These are phyloP conservation scores for Diachasmimorpha longicaudata DNA, from an alignment of 1,140 invertebrate genomes.

Conservation along the genomic window DNA sequence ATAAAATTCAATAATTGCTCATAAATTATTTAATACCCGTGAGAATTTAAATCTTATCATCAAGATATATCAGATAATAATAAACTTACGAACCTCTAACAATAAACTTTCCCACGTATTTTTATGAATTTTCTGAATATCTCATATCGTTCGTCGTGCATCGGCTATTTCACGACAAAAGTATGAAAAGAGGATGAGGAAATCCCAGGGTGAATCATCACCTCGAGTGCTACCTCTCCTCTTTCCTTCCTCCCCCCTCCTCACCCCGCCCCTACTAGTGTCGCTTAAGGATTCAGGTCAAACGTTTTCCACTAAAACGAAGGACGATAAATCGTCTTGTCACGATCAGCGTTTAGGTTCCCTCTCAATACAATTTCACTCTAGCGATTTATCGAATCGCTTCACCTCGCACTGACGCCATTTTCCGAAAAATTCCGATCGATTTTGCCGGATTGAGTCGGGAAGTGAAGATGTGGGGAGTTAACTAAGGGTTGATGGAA, in stretches of 20 bases:
- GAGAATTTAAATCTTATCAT: not conserved
- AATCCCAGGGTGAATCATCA: not conserved
- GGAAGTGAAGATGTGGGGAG: too few species aligned
- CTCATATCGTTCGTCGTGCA: not conserved
- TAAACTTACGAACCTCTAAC: not conserved
- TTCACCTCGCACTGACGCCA: not conserved
- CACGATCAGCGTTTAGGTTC: constrained; percentile 8
- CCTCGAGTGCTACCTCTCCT: not conserved
- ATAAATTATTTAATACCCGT: not conserved
- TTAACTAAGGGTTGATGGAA: too few species aligned
- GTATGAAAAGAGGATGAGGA: not conserved
- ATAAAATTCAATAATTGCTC: too few species aligned
- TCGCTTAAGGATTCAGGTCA: constrained; percentile 22
- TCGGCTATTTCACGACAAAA: not conserved
- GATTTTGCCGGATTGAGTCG: not conserved
- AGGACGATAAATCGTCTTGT: constrained; percentile 28
- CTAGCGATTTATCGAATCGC: not conserved
- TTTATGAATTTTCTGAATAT: not conserved
- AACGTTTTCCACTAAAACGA: constrained; percentile 21
- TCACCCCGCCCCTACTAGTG: too few species aligned
- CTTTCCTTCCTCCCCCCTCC: not conserved
- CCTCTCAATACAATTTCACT: constrained; percentile 13
- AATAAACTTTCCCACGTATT: not conserved
- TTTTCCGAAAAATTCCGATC: not conserved
- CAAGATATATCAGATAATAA: not conserved